Evolutionary conservation across 2,888 invertebrate species (phyloP), one percentile per base, ranked within the genome.

Genomic region (Cepaea hortensis): DNA sequence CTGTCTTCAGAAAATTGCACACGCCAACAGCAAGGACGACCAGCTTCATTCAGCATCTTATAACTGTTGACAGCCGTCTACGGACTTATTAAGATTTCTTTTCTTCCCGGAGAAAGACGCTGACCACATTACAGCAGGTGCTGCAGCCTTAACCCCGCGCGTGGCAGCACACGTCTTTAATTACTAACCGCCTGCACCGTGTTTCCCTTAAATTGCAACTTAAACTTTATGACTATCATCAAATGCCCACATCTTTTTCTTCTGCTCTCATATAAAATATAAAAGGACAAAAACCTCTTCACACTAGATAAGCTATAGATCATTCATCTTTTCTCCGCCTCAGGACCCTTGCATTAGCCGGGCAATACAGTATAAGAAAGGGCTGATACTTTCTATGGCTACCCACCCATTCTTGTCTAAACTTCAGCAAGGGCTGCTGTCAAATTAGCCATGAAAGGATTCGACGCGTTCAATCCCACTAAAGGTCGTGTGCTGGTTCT

Each of bases 141-240:
- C 68, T 75, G 84, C 50, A 76, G 84, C 48, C 70, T 75, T 61
- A 61, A 85, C 65, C 65, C 76, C 35, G 85, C 85, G 79, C 85
- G 85, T 85, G 85, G 81, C 76, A 73, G 85, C 85, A 77, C 85
- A 80, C 85, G 85, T 77, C 80, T 85, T 81, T 85, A 85, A 85
- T 85, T 85, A 81, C 81, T 48, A 11, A 35, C 80, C 68, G 77
- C 73, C 75, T 77, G 18, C 76, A 77, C 84, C 77, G 18, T 77
- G 84, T 65, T 70, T 65, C 77, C 81, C 55, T n/a, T 62, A 61
- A 75, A 80, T 75, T 73, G 73, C 85, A 80, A 62, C 85, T 75
- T 81, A 73, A 73, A 85, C 75, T 81, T 70, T 70, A 75, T 62
- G 62, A 62, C 85, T 85, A 85, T 85, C 85, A 85, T 85, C 72